phyloP scores from a whole-genome alignment of 2,113 vertebrate species.

The Capreolus pygargus region DNA sequence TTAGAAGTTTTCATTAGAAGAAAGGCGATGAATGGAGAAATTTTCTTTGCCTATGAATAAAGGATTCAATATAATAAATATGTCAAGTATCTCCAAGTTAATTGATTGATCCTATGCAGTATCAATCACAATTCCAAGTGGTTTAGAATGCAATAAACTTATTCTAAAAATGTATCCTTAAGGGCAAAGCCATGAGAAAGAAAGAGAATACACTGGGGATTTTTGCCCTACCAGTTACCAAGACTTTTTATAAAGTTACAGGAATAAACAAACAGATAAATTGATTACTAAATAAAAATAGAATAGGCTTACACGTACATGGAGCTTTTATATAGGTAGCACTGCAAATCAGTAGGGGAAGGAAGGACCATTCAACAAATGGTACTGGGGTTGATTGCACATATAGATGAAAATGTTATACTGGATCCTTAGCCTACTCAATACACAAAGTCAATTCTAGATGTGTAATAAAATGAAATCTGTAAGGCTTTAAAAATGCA shows the following conservation, averaged over 20 bases:
- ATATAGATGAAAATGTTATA: background rate
- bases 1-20: background rate
- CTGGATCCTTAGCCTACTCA: background rate
- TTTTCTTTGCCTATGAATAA: background rate
- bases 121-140: background rate
- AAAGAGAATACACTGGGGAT: background rate
- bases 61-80: background rate
- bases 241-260: background rate
- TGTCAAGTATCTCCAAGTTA: background rate
- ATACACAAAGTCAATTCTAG: background rate
- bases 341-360: background rate
- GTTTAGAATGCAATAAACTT: background rate
- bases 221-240: background rate
- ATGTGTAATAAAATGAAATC: background rate
- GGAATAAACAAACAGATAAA: background rate
- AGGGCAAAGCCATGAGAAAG: background rate
- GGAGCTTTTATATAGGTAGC: background rate
- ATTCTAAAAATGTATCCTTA: background rate
- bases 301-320: background rate
- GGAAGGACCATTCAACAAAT: background rate
- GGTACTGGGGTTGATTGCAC: background rate
- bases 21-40: background rate
- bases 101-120: background rate
- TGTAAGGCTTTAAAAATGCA: background rate
- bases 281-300: background rate